phyloP scores from a whole-genome alignment of 1,140 invertebrate species.

The Nomia melanderi region DNA sequence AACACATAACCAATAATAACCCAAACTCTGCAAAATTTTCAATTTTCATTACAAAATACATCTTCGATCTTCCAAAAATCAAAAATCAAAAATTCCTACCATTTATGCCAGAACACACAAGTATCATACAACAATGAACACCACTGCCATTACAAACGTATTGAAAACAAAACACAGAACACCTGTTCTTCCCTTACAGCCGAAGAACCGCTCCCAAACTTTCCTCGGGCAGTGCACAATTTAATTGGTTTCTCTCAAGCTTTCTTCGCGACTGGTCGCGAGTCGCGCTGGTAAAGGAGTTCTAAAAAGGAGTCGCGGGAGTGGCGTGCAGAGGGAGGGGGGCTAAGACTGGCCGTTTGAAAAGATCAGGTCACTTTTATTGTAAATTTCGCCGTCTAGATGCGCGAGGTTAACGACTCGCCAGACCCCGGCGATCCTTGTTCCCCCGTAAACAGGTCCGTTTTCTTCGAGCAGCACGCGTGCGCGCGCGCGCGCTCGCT shows the following conservation, averaged over 20 bases:
- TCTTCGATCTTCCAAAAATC: no score
- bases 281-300: background rate
- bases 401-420: conserved; percentile 15
- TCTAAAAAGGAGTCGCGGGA: conserved; percentile 1
- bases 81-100: no score
- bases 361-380: conserved; percentile 35
- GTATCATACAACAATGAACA: no score
- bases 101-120: no score
- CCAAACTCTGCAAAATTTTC: no score
- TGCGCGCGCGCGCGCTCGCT: no score
- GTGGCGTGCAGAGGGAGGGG: background rate
- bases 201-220: background rate
- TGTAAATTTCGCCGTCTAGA: conserved; percentile 35
- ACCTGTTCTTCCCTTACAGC: background rate
- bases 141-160: no score
- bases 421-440: no score
- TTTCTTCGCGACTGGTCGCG: conserved; percentile 3
- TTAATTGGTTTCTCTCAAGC: conserved; percentile 44
- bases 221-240: background rate
- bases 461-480: background rate
- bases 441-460: background rate
- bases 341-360: background rate
- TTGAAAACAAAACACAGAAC: no score
- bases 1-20: no score
- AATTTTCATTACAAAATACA: no score